Percentiles rank a stretch among this genome's conserved stretches.
Conservation (phyloP, 2,888 invertebrate genomes). For the Parochlus steinenii region DNA sequence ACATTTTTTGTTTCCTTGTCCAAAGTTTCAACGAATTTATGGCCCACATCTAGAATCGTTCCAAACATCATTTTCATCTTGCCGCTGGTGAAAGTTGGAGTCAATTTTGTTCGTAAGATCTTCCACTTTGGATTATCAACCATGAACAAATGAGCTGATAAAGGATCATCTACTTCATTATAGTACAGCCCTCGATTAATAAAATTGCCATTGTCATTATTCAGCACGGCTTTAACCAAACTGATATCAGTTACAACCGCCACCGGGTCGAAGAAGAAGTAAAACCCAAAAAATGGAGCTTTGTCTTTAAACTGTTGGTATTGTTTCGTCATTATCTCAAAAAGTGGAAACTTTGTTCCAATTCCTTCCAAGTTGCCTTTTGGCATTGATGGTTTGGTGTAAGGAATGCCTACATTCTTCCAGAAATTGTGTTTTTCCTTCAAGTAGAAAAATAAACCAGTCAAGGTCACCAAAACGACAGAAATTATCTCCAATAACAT, state of each 20-base stretch:
- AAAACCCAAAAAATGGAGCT: constrained; percentile 10
- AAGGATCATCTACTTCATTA: constrained; percentile 12
- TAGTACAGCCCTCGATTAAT: constrained; percentile 13
- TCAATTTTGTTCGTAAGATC: constrained; percentile 13
- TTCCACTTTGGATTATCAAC: constrained; percentile 15
- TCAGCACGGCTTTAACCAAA: constrained; percentile 7
- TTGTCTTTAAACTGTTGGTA: constrained; percentile 8
- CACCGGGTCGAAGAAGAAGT: constrained; percentile 1
- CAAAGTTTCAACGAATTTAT: constrained; percentile 12
- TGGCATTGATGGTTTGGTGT: neutral
- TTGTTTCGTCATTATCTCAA: constrained; percentile 18
- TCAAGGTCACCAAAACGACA: no score
- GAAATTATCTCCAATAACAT: no score
- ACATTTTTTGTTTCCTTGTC: neutral
- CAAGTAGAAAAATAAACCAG: no score
- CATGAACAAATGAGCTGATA: constrained; percentile 13
- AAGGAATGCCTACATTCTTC: neutral
- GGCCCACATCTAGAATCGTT: constrained; percentile 18
- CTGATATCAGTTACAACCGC: constrained; percentile 3
- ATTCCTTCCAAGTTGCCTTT: constrained; percentile 8
- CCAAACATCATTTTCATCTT: constrained; percentile 21
- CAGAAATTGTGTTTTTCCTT: no score
- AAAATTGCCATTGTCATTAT: constrained; percentile 8
- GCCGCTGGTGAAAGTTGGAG: constrained; percentile 15
- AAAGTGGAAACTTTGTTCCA: neutral